phyloP scores from a whole-genome alignment of 64 coral and sea anemone genomes.

The Porites lutea region DNA sequence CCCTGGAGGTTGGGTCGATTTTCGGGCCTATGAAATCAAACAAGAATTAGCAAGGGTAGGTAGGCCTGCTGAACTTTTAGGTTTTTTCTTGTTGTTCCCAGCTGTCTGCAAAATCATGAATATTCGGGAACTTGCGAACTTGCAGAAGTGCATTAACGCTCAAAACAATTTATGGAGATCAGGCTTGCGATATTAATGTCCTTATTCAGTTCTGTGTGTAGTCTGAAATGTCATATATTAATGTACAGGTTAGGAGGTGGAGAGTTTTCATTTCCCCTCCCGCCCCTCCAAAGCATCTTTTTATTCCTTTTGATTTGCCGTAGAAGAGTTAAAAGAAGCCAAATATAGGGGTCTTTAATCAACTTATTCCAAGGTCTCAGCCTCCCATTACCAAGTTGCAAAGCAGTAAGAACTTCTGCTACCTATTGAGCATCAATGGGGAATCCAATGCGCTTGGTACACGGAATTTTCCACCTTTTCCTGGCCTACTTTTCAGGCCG shows the following conservation, averaged over 20 bases:
- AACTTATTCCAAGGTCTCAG: constrained; percentile 21
- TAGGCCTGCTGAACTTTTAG: not conserved
- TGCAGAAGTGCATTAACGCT: no score
- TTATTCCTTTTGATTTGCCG: no score
- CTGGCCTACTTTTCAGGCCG: not conserved
- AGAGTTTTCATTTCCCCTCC: not conserved
- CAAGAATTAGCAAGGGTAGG: constrained; percentile 47
- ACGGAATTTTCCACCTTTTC: constrained; percentile 12
- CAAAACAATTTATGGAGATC: no score
- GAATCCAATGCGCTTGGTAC: constrained; percentile 8
- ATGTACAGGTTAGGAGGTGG: not conserved
- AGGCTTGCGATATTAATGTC: not conserved
- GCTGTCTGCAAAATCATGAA: no score
- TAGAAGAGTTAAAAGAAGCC: no score
- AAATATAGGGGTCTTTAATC: not conserved
- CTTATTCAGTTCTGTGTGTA: not conserved
- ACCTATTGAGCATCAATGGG: not conserved
- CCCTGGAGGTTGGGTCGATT: constrained; percentile 12
- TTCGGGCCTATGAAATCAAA: not conserved
- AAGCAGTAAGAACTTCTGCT: constrained; percentile 1
- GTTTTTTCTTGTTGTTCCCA: no score
- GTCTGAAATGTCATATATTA: not conserved
- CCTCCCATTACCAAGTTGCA: constrained; percentile 1
- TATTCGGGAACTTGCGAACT: no score
- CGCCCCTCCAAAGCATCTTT: not conserved